These are phyloP conservation scores for Lota lota DNA, from an alignment of 2,113 vertebrate genomes.

Conservation along the genomic window DNA sequence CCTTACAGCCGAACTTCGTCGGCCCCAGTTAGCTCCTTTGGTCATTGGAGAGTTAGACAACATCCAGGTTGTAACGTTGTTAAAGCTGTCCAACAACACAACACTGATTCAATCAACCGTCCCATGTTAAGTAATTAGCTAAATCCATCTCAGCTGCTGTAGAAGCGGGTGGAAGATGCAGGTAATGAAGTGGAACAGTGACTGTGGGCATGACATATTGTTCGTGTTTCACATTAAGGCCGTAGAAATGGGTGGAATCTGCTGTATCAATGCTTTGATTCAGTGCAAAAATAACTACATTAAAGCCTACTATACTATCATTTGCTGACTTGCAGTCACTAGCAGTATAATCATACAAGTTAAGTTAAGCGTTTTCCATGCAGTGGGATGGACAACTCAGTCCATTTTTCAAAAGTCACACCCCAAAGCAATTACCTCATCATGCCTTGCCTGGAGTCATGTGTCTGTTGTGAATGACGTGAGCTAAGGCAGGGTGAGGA, in stretches of 20 bases:
- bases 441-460: constrained; percentile 9
- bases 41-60: too few species aligned
- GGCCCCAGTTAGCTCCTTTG: too few species aligned
- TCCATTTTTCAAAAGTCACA: background rate
- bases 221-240: constrained; percentile 25
- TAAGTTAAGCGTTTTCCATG: background rate
- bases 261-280: constrained; percentile 36
- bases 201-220: background rate
- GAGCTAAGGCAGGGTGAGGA: constrained; percentile 5
- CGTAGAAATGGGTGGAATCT: constrained; percentile 17
- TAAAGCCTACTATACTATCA: background rate
- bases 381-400: background rate
- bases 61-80: too few species aligned
- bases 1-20: too few species aligned
- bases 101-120: too few species aligned
- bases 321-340: background rate
- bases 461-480: constrained; percentile 13
- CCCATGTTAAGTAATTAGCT: too few species aligned
- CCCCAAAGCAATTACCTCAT: constrained; percentile 2
- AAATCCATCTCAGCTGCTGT: background rate
- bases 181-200: background rate
- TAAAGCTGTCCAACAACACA: too few species aligned
- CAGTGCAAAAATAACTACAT: too few species aligned
- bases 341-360: background rate
- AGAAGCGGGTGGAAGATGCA: too few species aligned